Evolutionary conservation across 2,888 invertebrate species (phyloP).

Genomic region (Endomychus coccineus): DNA sequence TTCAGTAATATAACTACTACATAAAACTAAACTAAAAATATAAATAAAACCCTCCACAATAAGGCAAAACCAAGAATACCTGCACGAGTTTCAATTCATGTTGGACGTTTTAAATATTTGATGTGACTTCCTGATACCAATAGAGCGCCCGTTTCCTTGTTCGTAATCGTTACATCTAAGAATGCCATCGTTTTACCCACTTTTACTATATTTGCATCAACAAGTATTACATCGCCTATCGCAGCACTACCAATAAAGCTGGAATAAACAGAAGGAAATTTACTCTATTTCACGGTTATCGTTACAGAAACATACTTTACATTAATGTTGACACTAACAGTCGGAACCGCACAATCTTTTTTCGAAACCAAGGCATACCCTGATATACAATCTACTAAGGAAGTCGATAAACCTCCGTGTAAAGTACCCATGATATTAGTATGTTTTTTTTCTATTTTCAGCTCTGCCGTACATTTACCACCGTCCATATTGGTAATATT

Average conservation of each 20-base stretch:
- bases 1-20: too few relatives aligned
- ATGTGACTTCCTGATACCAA: conserved; percentile 81
- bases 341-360: conserved; percentile 50
- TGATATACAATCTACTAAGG: conserved; percentile 69
- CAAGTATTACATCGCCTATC: conserved; percentile 69
- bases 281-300: neutral
- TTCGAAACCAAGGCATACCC: conserved; percentile 70
- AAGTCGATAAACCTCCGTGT: conserved; percentile 82
- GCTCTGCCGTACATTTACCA: conserved; percentile 68
- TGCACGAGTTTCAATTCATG: too few relatives aligned
- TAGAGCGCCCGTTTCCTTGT: conserved; percentile 63
- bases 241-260: too few relatives aligned
- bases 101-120: conserved; percentile 64
- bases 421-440: conserved; percentile 66
- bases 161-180: conserved; percentile 68
- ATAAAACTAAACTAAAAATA: too few relatives aligned
- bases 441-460: conserved; percentile 66
- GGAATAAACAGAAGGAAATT: too few relatives aligned
- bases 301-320: conserved; percentile 51
- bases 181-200: conserved; percentile 76
- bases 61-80: too few relatives aligned
- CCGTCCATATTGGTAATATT: conserved; percentile 49
- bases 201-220: conserved; percentile 71
- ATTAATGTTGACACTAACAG: conserved; percentile 77
- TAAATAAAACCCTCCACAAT: too few relatives aligned